Conservation (phyloP, 2,113 vertebrate genomes). For the Eolophus roseicapilla region DNA sequence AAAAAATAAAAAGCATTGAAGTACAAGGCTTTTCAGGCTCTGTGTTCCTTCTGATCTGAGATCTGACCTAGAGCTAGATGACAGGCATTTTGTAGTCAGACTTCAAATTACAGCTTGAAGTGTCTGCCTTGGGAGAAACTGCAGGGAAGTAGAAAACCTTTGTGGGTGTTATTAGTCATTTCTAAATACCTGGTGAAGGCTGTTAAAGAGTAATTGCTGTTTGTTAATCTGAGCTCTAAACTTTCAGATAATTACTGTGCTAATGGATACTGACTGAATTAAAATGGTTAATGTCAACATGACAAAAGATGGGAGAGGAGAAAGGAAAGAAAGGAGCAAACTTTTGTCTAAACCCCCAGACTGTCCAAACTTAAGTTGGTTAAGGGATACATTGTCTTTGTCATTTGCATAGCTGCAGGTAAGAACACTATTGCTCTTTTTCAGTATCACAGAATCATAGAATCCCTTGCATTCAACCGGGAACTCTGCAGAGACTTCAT, state of each 20-base stretch:
- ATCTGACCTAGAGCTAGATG: neutral
- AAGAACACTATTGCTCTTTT: neutral
- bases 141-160: neutral
- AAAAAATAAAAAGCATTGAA: neutral
- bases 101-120: neutral
- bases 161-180: neutral
- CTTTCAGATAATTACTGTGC: neutral
- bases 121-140: neutral
- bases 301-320: neutral
- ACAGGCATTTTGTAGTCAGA: constrained; percentile 5
- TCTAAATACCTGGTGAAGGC: neutral
- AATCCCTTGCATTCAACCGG: neutral
- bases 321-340: neutral
- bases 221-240: neutral
- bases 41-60: neutral
- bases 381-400: neutral
- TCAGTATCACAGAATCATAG: neutral
- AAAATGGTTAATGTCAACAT: neutral
- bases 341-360: neutral
- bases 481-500: neutral
- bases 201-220: neutral
- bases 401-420: neutral
- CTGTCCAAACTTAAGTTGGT: neutral
- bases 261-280: neutral
- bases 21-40: neutral